A percentile compares a stretch with the other conserved stretches of the same genome.
Evolutionary conservation across 2,888 invertebrate genomes (phyloP).

Genomic region (Zygogramma bicolorata): DNA sequence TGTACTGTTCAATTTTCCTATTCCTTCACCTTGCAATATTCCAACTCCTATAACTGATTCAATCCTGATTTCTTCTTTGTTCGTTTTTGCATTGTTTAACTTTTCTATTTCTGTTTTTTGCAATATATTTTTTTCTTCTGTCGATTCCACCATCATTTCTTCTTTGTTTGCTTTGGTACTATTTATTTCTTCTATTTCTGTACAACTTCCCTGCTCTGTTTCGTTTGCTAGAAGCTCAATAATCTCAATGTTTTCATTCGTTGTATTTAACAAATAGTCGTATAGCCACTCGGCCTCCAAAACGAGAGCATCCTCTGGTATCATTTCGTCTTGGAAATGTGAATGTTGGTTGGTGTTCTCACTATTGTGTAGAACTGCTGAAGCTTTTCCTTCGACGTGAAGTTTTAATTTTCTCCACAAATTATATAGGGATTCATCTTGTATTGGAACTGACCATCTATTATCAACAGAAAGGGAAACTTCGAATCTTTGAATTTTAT

Average conservation of each 20-base stretch:
- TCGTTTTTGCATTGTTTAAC: neutral
- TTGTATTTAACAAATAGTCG: neutral
- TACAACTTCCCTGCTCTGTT: neutral
- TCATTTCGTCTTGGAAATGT: neutral
- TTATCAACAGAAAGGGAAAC: conserved; percentile 4
- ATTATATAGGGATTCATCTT: neutral
- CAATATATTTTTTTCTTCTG: neutral
- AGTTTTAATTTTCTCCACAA: conserved; percentile 5
- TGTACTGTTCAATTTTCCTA: neutral
- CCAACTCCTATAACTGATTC: neutral
- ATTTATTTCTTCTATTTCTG: neutral
- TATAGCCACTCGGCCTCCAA: neutral
- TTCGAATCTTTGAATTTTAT: neutral
- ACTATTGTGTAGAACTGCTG: conserved; percentile 5
- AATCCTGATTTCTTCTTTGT: neutral
- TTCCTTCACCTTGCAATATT: neutral
- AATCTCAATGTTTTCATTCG: neutral
- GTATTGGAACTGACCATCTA: conserved; percentile 12
- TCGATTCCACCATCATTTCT: neutral
- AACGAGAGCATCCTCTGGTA: neutral
- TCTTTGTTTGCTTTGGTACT: neutral
- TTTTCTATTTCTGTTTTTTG: too few relatives aligned
- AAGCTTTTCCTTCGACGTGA: neutral
- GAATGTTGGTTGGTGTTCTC: neutral
- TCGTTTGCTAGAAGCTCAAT: too few relatives aligned